phyloP scores from a whole-genome alignment of 1,140 invertebrate genomes.

The Papilio glaucus region DNA sequence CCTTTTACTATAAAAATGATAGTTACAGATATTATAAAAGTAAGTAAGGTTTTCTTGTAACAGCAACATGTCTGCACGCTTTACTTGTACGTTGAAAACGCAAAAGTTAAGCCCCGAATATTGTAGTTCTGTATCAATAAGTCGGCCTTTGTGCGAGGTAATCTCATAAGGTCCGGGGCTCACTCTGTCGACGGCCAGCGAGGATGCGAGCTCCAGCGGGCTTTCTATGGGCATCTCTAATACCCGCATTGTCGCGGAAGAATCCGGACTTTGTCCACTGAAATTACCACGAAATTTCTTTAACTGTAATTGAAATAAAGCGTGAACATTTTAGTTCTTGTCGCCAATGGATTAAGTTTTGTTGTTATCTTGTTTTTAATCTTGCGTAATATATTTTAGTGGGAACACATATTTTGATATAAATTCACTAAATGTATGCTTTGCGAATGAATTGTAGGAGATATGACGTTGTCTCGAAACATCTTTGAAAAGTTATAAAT shows the following conservation, averaged over 20 bases:
- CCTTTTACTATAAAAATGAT: conserved; percentile 18
- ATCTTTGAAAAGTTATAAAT: too few relatives aligned
- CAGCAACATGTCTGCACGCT: conserved; percentile 32
- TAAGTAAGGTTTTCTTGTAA: conserved; percentile 34
- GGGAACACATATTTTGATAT: too few relatives aligned
- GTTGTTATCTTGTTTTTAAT: too few relatives aligned
- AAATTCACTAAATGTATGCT: too few relatives aligned
- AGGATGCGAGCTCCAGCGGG: conserved; percentile 52
- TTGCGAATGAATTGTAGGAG: too few relatives aligned
- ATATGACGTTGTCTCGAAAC: too few relatives aligned
- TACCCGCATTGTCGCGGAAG: conserved; percentile 60
- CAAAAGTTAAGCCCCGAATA: conserved; percentile 61
- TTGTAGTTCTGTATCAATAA: conserved; percentile 61
- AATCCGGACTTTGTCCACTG: conserved; percentile 48
- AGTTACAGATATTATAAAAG: conserved; percentile 18
- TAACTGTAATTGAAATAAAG: conserved; percentile 30
- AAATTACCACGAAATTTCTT: conserved; percentile 57
- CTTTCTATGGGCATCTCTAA: conserved; percentile 79
- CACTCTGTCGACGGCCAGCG: conserved; percentile 61
- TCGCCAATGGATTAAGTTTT: not conserved
- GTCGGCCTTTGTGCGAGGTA: conserved; percentile 70
- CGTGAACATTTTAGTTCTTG: conserved; percentile 10
- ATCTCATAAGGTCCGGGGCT: conserved; percentile 65
- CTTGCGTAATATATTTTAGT: too few relatives aligned
- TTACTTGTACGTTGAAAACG: conserved; percentile 43